Evolutionary conservation across 2,113 vertebrate species (phyloP).

Genomic region (Orientallactaga bullata): DNA sequence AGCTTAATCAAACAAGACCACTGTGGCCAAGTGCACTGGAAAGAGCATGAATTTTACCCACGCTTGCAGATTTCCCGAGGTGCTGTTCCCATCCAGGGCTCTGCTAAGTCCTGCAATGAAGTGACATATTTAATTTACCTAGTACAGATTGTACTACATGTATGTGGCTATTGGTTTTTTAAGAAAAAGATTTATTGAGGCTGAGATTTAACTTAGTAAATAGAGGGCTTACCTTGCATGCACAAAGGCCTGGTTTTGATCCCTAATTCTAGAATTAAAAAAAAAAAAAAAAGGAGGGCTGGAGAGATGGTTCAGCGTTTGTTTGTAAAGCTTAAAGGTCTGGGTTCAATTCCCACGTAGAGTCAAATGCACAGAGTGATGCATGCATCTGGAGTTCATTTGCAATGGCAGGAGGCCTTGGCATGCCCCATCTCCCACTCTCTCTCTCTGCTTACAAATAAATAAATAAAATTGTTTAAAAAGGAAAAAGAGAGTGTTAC

Average conservation of each 20-base stretch:
- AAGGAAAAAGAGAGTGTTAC: conserved; percentile 7
- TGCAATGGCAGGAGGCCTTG: too few species aligned
- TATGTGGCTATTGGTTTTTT: neutral
- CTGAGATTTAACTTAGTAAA: neutral
- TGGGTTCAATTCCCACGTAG: too few species aligned
- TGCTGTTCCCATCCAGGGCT: neutral
- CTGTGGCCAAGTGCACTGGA: neutral
- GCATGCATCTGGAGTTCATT: too few species aligned
- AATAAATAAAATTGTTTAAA: neutral
- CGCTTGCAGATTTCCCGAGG: conserved; percentile 2
- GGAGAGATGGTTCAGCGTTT: too few species aligned
- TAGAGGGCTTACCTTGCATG: neutral
- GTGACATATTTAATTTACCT: neutral
- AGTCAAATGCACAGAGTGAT: too few species aligned
- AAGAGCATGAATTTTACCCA: neutral
- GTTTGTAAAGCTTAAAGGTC: too few species aligned
- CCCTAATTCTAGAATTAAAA: neutral
- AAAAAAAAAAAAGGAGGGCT: too few species aligned
- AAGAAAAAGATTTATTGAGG: neutral
- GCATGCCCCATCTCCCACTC: too few species aligned
- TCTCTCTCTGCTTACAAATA: too few species aligned
- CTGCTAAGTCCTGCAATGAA: conserved; percentile 20
- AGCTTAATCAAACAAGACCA: neutral
- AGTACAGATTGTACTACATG: neutral
- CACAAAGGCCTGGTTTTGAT: neutral